Evolutionary conservation across 2,888 invertebrate genomes (phyloP).

Genomic region (Neoitamus cyanurus): DNA sequence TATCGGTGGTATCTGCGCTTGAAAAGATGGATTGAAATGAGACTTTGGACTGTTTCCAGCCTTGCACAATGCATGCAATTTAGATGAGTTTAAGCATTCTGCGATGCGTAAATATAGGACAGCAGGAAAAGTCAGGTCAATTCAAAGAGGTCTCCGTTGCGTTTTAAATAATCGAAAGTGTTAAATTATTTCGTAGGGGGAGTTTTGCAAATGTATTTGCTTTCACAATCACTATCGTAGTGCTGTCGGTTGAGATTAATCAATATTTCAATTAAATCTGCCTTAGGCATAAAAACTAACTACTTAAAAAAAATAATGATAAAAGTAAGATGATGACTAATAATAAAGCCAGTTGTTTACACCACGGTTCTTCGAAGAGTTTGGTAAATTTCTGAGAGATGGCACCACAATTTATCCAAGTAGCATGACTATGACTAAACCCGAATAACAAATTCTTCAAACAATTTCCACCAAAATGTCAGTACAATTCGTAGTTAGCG

Average conservation of each 20-base stretch:
- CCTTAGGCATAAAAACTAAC: no score
- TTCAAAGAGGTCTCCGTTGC: neutral
- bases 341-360: no score
- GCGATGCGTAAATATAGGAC: neutral
- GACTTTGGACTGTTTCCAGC: neutral
- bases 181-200: neutral
- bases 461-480: no score
- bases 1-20: neutral
- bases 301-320: no score
- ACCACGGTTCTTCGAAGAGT: no score
- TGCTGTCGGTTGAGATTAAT: neutral
- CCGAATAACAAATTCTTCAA: no score
- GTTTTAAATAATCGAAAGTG: neutral
- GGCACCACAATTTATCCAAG: no score
- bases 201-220: neutral
- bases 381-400: no score
- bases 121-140: neutral
- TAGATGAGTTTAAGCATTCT: neutral
- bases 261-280: neutral
- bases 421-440: no score
- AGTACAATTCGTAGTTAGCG: no score
- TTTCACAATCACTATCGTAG: neutral
- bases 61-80: neutral
- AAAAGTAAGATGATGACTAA: no score
- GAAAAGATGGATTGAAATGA: neutral